phyloP scores from a whole-genome alignment of 2,888 invertebrate species.

The Hymenopus coronatus region DNA sequence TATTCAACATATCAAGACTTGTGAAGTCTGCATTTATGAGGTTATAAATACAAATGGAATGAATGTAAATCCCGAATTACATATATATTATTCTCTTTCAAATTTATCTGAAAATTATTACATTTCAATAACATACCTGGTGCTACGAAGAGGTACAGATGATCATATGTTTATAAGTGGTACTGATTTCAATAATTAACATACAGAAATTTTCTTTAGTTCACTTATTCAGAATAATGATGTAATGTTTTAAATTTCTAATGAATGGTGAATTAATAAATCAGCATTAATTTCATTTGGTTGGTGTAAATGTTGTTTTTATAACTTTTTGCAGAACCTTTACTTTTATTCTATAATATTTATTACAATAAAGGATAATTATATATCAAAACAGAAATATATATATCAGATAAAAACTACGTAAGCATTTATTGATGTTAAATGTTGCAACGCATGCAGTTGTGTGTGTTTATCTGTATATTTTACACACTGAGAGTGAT shows the following conservation, averaged over 20 bases:
- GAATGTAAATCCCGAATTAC: background rate
- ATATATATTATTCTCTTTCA: background rate
- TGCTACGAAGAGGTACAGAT: background rate
- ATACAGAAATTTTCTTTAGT: background rate
- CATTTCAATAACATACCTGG: background rate
- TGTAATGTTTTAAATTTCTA: background rate
- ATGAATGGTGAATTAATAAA: background rate
- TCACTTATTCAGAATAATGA: background rate
- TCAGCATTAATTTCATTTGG: background rate
- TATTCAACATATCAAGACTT: background rate
- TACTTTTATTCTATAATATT: background rate
- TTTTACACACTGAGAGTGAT: background rate
- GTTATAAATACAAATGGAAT: no score
- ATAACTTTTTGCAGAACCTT: background rate
- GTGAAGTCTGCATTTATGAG: background rate
- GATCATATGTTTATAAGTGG: no score
- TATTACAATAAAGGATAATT: background rate
- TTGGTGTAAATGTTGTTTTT: background rate
- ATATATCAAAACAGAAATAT: no score
- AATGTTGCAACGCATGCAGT: background rate
- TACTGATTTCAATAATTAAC: no score
- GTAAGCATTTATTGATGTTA: background rate
- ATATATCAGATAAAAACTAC: background rate
- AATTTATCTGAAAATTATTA: background rate
- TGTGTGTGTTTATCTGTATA: no score